phyloP scores from a whole-genome alignment of 2,113 vertebrate genomes.

The Nyctibius bracteatus region DNA sequence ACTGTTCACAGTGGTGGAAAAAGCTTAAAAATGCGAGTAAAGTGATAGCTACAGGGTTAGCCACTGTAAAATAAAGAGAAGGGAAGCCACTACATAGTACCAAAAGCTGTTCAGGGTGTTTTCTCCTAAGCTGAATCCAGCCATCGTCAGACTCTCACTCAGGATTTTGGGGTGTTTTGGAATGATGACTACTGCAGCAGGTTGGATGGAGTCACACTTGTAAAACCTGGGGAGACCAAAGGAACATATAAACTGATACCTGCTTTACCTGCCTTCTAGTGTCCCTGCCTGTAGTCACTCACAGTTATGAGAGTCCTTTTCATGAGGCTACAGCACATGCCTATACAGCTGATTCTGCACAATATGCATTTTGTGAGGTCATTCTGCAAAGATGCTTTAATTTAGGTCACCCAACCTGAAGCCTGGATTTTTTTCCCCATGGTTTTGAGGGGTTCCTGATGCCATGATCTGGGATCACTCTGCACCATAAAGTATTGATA shows the following conservation, averaged over 20 bases:
- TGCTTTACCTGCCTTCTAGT: background rate
- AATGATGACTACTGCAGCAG: background rate
- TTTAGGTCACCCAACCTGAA: background rate
- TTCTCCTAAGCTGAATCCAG: background rate
- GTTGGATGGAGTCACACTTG: background rate
- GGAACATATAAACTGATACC: background rate
- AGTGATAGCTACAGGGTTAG: background rate
- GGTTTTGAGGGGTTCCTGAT: background rate
- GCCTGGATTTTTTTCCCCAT: background rate
- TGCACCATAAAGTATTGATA: background rate
- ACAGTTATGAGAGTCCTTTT: background rate
- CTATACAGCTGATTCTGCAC: background rate
- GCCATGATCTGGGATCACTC: background rate
- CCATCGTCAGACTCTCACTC: background rate
- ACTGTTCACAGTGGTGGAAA: background rate
- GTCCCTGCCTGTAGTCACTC: background rate
- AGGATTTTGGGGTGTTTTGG: background rate
- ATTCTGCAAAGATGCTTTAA: background rate
- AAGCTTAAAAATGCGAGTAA: background rate
- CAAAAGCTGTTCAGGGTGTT: background rate
- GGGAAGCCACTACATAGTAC: background rate
- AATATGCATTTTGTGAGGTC: background rate
- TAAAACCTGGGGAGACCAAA: background rate
- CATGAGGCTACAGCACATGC: background rate
- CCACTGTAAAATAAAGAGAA: background rate